Evolutionary conservation across 2,888 invertebrate genomes (phyloP), one percentile per base, ranked within the genome.

Genomic region (Cryptops parisi): DNA sequence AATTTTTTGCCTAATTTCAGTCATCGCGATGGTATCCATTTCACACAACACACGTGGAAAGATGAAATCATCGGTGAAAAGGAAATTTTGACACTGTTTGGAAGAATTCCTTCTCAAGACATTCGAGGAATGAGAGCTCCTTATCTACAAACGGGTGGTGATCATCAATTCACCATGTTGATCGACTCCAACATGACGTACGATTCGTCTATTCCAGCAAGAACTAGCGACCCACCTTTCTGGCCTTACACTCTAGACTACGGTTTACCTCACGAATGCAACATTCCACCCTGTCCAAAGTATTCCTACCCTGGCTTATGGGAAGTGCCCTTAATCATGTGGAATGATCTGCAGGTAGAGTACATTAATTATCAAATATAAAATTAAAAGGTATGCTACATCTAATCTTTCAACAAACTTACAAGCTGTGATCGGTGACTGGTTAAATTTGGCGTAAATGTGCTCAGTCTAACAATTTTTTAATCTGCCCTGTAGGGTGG

Each of bases 21-120:
- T 66, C 91, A 91, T 72, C 89, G 89, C 72, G 90, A 91, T 70
- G 91, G 91, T 59, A 24, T 24, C 5, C 19, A 46, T 12, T 46
- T 22, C 17, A 23, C 41, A n/a, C 12, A 19, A 21, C n/a, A 43
- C 15, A 12, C 6, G 17, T 51, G 51, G 51, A 22, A 43, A 21
- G 51, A 51, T 25, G 51, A 51, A n/a, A 51, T 51, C 9, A 12
- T 21, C 4, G 51, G 43, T 54, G 52, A 23, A 43, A 52, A 46
- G n/a, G 9, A 23, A 40, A 4, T 27, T 22, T 38, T 46, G 9
- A 22, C 46, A 5, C 4, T 25, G 21, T 23, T 46, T 46, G 46
- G 22, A 9, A 23, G 19, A n/a, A 46, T 52, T 12, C n/a, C n/a
- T 21, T 17, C 15, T 12, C 15, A 3, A 27, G 52, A 52, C 6